phyloP scores from a whole-genome alignment of 1,140 invertebrate species.

The Xylocopa sonorina region DNA sequence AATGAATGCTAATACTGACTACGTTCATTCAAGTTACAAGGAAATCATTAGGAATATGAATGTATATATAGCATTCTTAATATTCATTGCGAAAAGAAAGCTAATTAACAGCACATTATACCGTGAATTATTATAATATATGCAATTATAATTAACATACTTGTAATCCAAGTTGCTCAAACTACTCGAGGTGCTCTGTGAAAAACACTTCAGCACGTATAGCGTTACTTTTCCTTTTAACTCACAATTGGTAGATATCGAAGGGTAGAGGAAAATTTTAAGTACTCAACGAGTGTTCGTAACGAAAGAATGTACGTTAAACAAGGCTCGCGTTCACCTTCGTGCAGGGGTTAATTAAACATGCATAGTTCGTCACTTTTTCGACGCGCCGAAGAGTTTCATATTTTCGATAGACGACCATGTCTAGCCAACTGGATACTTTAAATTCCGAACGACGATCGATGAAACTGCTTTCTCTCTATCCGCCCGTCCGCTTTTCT shows the following conservation, averaged over 20 bases:
- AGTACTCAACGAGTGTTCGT: neutral
- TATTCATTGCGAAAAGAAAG: neutral
- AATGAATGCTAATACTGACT: neutral
- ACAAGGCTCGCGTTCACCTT: neutral
- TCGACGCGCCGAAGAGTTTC: slow-evolving; percentile 1
- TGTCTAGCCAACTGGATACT: slow-evolving; percentile 37
- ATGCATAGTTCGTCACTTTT: slow-evolving; percentile 24
- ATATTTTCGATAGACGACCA: slow-evolving; percentile 28
- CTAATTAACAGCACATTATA: no score
- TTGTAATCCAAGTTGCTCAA: no score
- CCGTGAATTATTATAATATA: neutral
- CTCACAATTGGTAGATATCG: no score
- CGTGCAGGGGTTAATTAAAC: slow-evolving; percentile 12
- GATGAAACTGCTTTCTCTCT: slow-evolving; percentile 57
- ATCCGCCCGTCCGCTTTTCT: slow-evolving; percentile 23
- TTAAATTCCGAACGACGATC: slow-evolving; percentile 56
- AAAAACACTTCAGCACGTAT: no score
- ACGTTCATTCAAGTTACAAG: neutral
- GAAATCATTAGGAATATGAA: neutral
- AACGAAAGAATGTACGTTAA: no score
- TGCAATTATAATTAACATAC: no score
- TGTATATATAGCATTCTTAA: no score
- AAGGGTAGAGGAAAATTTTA: neutral
- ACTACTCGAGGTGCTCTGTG: no score
- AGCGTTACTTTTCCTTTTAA: no score